A percentile compares a stretch with the other conserved stretches of the same genome.
Evolutionary conservation across 2,113 vertebrate species (phyloP).

Genomic region (Nibea coibor): DNA sequence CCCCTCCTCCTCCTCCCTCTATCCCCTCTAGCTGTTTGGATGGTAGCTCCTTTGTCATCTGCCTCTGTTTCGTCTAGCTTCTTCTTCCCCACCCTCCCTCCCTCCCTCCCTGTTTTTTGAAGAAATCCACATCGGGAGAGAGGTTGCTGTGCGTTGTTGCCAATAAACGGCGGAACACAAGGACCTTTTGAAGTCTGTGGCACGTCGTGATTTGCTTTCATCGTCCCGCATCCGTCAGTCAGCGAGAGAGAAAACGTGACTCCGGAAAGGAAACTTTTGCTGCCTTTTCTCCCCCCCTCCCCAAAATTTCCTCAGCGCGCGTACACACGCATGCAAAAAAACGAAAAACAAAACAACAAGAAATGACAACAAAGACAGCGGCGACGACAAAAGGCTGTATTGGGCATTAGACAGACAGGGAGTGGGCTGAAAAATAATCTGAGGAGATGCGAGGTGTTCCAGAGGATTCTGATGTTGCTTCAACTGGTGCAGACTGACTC

Average conservation of each 20-base stretch:
- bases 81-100: not conserved
- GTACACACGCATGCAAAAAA: constrained; percentile 20
- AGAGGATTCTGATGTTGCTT: constrained; percentile 57
- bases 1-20: constrained; percentile 52
- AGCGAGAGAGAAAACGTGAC: constrained; percentile 63
- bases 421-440: constrained; percentile 64
- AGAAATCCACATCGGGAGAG: constrained; percentile 56
- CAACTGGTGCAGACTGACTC: constrained; percentile 30
- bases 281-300: constrained; percentile 9
- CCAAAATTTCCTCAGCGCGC: constrained; percentile 46
- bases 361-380: constrained; percentile 52
- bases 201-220: constrained; percentile 75
- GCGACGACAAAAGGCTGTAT: constrained; percentile 41
- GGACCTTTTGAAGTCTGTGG: constrained; percentile 75
- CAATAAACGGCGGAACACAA: constrained; percentile 69
- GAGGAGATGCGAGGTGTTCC: constrained; percentile 42
- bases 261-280: constrained; percentile 73
- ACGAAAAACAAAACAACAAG: constrained; percentile 47
- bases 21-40: constrained; percentile 68
- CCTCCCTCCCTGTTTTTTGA: constrained; percentile 50
- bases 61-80: constrained; percentile 47
- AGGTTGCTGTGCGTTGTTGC: constrained; percentile 65
- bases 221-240: constrained; percentile 73
- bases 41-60: constrained; percentile 64
- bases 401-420: constrained; percentile 56